A percentile compares a stretch with the other conserved stretches of the same genome.
Conservation (phyloP, 2,113 vertebrate species). For the Trachemys scripta region DNA sequence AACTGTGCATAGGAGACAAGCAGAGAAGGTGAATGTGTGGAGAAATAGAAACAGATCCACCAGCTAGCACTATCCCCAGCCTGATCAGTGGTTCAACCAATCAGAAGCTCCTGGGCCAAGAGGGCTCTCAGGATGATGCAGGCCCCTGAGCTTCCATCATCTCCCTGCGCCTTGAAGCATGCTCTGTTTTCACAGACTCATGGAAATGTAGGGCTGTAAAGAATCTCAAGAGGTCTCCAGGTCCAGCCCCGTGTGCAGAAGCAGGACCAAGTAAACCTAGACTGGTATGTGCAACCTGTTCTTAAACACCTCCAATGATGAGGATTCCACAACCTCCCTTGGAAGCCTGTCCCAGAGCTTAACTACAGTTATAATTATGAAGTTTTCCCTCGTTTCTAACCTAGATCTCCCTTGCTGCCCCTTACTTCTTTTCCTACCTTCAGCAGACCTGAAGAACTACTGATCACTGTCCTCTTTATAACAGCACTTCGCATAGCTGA, state of each 20-base stretch:
- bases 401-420: not conserved
- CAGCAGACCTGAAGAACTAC: not conserved
- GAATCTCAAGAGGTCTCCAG: not conserved
- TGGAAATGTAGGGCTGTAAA: not conserved
- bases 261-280: not conserved
- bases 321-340: not conserved
- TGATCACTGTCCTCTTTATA: not conserved
- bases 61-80: not conserved
- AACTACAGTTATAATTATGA: no score
- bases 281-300: not conserved
- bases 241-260: not conserved
- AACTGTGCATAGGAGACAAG: constrained; percentile 77
- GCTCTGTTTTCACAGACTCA: not conserved
- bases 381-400: not conserved
- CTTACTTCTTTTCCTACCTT: not conserved
- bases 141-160: not conserved
- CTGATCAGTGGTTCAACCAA: not conserved
- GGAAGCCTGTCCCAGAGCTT: not conserved
- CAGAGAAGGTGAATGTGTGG: not conserved
- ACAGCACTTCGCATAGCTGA: not conserved
- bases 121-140: not conserved
- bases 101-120: not conserved
- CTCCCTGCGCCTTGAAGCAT: not conserved
- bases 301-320: not conserved
- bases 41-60: not conserved